Evolutionary conservation across 2,888 invertebrate species (phyloP).

Genomic region (Petrolisthes cinctipes): DNA sequence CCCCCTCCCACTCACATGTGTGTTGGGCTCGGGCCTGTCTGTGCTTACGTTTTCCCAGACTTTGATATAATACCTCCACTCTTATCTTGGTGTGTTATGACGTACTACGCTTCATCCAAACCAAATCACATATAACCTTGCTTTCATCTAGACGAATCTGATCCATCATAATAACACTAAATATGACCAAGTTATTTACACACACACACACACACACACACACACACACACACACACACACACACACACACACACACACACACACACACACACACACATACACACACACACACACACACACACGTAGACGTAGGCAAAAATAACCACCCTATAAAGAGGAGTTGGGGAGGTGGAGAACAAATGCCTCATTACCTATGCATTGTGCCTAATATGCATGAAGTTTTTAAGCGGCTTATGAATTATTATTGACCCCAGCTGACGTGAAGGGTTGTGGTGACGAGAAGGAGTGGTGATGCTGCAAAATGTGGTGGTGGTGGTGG

Average conservation of each 20-base stretch:
- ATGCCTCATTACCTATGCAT: not conserved
- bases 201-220: too few relatives aligned
- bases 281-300: not conserved
- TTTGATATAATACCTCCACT: too few relatives aligned
- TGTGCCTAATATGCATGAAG: not conserved
- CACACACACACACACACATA: not conserved
- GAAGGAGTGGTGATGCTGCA: not conserved
- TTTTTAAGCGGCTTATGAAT: not conserved
- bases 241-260: not conserved
- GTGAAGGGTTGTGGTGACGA: not conserved
- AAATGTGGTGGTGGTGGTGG: not conserved
- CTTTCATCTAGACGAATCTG: too few relatives aligned
- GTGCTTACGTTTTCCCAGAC: too few relatives aligned
- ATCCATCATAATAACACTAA: too few relatives aligned
- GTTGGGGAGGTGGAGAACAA: not conserved
- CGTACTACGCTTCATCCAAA: too few relatives aligned
- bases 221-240: too few relatives aligned
- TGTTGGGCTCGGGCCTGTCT: too few relatives aligned
- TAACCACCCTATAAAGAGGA: not conserved
- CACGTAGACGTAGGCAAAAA: not conserved
- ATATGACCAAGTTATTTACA: too few relatives aligned
- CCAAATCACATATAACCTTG: too few relatives aligned
- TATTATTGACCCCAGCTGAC: not conserved
- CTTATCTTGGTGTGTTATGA: too few relatives aligned
- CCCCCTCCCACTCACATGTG: too few relatives aligned